Conservation (phyloP, 2,113 vertebrate species). For the Ifrita kowaldi region DNA sequence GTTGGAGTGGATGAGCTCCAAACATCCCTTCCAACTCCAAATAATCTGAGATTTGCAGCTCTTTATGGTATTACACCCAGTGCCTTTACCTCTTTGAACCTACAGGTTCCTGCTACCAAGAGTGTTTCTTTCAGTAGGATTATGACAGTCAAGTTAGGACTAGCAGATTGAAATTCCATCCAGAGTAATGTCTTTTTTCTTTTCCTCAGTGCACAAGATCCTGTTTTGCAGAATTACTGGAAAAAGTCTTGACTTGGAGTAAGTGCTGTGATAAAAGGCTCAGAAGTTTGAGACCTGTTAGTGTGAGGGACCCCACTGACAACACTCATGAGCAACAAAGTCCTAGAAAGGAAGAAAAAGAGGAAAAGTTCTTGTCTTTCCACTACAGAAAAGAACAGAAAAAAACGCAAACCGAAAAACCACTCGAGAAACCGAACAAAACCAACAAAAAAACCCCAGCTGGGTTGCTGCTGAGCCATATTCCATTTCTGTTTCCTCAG, state of each 20-base stretch:
- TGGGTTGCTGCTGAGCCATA: not conserved
- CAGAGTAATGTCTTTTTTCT: not conserved
- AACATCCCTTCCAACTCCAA: rapidly evolving
- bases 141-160: not conserved
- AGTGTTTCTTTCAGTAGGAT: not conserved
- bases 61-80: not conserved
- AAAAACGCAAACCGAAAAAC: too few species aligned
- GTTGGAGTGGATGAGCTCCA: not conserved
- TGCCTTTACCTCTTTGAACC: not conserved
- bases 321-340: not conserved
- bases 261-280: not conserved
- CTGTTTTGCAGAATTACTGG: not conserved
- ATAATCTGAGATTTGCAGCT: not conserved
- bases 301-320: not conserved
- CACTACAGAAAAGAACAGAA: too few species aligned
- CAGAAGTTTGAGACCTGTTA: not conserved
- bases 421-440: not conserved
- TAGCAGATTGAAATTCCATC: not conserved
- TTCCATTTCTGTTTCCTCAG: not conserved
- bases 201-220: not conserved
- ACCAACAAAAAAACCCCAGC: rapidly evolving
- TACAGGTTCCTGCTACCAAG: not conserved
- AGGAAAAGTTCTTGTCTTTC: not conserved
- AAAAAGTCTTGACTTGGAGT: not conserved
- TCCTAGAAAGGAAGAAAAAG: not conserved